A percentile compares a stretch with the other conserved stretches of the same genome.
Conservation (phyloP, 2,888 invertebrate species). For the Mycalesis mineus region DNA sequence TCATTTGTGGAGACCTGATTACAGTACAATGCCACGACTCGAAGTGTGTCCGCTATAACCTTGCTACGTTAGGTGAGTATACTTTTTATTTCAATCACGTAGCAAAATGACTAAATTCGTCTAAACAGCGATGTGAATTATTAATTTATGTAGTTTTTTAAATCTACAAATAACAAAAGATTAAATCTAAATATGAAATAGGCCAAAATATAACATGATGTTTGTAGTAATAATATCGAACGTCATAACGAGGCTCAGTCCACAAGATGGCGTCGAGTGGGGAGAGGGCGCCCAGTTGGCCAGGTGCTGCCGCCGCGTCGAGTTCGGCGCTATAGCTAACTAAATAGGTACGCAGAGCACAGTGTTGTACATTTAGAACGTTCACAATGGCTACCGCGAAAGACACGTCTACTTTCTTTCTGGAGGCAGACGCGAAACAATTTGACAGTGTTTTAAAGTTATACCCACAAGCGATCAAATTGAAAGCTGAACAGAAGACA, state of each 20-base stretch:
- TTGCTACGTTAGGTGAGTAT: slow-evolving; percentile 71
- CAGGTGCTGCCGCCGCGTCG: slow-evolving; percentile 80
- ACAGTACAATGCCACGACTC: slow-evolving; percentile 70
- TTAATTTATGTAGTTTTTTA: neutral
- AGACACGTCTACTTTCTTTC: slow-evolving; percentile 96
- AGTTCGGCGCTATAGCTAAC: slow-evolving; percentile 79
- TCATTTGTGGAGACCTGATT: slow-evolving; percentile 71
- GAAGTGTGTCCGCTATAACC: slow-evolving; percentile 71
- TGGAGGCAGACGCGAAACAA: slow-evolving; percentile 91
- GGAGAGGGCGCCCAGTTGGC: slow-evolving; percentile 77
- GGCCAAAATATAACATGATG: slow-evolving; percentile 48
- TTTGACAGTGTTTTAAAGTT: slow-evolving; percentile 93
- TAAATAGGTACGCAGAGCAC: slow-evolving; percentile 61
- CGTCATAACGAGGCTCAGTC: slow-evolving; percentile 70
- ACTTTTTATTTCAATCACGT: slow-evolving; percentile 52
- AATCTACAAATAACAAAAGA: neutral
- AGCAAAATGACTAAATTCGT: slow-evolving; percentile 16
- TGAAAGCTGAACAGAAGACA: slow-evolving; percentile 93
- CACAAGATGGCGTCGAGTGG: slow-evolving; percentile 77
- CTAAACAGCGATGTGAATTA: neutral
- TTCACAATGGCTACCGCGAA: slow-evolving; percentile 90
- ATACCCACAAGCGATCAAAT: slow-evolving; percentile 92
- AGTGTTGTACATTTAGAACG: slow-evolving; percentile 79
- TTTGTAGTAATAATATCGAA: slow-evolving; percentile 70
- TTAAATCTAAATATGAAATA: slow-evolving; percentile 34